Evolutionary conservation across 1,140 invertebrate species (phyloP).

Genomic region (Harlomillsia oculata): DNA sequence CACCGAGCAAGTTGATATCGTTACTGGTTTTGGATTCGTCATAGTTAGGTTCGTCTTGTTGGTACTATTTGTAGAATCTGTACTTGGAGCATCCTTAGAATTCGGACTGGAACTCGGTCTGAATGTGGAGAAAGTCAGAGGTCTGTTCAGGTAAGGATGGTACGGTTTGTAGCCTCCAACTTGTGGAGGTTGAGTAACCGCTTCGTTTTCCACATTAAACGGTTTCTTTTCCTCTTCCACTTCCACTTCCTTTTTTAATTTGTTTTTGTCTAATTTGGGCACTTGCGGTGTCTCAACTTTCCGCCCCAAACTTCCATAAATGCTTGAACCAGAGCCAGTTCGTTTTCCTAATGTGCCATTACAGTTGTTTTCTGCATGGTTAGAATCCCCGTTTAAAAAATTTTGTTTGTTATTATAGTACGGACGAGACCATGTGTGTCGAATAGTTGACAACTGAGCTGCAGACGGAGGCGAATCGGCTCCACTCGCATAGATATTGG

Average conservation of each 20-base stretch:
- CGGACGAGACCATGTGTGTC: slow-evolving; percentile 24
- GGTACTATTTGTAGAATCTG: not conserved
- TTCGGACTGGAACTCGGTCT: slow-evolving; percentile 13
- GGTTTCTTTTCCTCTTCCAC: slow-evolving; percentile 5
- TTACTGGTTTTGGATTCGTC: slow-evolving; percentile 7
- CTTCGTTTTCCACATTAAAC: not conserved
- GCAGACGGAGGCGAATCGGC: not conserved
- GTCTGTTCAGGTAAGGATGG: slow-evolving; percentile 31
- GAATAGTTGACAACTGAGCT: slow-evolving; percentile 29
- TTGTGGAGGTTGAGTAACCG: not conserved
- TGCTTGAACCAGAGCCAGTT: slow-evolving; percentile 7
- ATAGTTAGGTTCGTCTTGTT: not conserved
- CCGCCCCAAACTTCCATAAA: slow-evolving; percentile 28
- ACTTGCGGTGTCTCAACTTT: slow-evolving; percentile 26
- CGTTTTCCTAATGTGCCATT: not conserved
- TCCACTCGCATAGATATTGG: slow-evolving; percentile 30
- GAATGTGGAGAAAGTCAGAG: slow-evolving; percentile 35
- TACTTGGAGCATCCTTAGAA: not conserved
- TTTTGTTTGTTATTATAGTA: slow-evolving; percentile 17
- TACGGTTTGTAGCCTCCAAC: slow-evolving; percentile 32
- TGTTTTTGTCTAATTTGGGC: not conserved
- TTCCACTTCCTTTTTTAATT: slow-evolving; percentile 5
- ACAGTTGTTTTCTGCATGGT: slow-evolving; percentile 1
- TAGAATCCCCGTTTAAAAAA: slow-evolving; percentile 7
- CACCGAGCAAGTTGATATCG: slow-evolving; percentile 3